Conservation (phyloP, 2,888 invertebrate genomes). For the Minunthozetes semirufus region DNA sequence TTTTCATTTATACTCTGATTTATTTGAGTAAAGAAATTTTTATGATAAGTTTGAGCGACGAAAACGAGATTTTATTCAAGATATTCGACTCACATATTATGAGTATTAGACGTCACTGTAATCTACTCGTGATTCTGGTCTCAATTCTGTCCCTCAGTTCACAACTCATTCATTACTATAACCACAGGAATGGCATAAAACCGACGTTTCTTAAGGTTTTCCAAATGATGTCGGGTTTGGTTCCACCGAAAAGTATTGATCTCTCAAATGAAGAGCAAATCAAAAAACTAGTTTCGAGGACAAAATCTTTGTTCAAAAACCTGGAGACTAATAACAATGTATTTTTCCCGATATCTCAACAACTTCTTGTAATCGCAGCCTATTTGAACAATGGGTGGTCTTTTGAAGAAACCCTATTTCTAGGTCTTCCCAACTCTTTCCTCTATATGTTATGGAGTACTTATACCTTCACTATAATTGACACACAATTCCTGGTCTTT, state of each 20-base stretch:
- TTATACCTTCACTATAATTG: neutral
- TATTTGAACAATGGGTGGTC: too few species aligned
- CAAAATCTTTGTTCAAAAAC: neutral
- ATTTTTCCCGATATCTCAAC: neutral
- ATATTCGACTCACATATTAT: too few species aligned
- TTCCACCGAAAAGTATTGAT: neutral
- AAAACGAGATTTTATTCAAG: too few species aligned
- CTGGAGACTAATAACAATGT: neutral
- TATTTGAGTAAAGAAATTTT: too few species aligned
- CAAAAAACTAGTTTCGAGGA: neutral
- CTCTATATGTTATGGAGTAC: neutral
- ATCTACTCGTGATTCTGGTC: neutral
- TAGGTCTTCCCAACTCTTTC: neutral
- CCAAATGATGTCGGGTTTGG: conserved; percentile 4
- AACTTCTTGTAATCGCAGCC: too few species aligned
- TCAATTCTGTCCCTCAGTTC: neutral
- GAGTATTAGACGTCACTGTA: too few species aligned
- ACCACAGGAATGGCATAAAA: neutral
- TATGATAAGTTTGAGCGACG: too few species aligned
- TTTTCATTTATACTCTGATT: too few species aligned
- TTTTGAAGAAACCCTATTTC: too few species aligned
- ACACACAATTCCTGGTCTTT: neutral
- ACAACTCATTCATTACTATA: neutral
- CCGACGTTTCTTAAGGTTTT: neutral
- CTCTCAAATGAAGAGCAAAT: neutral